Evolutionary conservation across 2,113 vertebrate genomes (phyloP), one percentile per base, ranked within the genome.

Genomic region (Brachyhypopomus gauderio): DNA sequence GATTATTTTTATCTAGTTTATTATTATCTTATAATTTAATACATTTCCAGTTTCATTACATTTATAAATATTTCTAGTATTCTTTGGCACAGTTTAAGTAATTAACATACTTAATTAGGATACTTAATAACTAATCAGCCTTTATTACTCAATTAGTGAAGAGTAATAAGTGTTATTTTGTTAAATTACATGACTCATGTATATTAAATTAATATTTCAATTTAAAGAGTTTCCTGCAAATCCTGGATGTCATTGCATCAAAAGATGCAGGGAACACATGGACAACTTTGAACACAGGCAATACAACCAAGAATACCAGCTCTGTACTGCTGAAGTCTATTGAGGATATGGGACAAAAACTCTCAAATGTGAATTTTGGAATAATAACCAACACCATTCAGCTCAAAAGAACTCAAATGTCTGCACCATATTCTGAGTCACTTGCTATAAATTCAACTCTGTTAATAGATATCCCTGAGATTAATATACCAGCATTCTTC

Each of bases 241-340:
- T 88, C 1, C 81, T 93, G 52, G 82, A 90, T 60, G 19, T 85
- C 41, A 76, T 95, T 25, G 83, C 91, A 64, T 56, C 73, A 25
- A 25, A 83, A 0, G n/a, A 84, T 23, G 11, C 90, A 64, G 38
- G 3, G 23, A 0, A 59, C 0, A 78, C 91, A 11, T 94, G 94
- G 94, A 1, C 0, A 1, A 0, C n/a, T 60, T 58, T 94, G 20
- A 82, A 85, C 60, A 86, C 80, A 19, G 27, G 90, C 58, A 86
- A 76, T 84, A 58, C 77, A 20, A 87, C 5, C 52, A 66, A 19
- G 1, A 92, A 84, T 11, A 7, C 84, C 3, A 87, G 94, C 84
- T 94, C 91, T 0, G 0, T 69, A 17, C 82, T 97, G 63, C 64
- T 97, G 74, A 84, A 81, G 23, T 92, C 94, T 0, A 81, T 96